Conservation (phyloP, 2,113 vertebrate genomes). For the Dascyllus trimaculatus region DNA sequence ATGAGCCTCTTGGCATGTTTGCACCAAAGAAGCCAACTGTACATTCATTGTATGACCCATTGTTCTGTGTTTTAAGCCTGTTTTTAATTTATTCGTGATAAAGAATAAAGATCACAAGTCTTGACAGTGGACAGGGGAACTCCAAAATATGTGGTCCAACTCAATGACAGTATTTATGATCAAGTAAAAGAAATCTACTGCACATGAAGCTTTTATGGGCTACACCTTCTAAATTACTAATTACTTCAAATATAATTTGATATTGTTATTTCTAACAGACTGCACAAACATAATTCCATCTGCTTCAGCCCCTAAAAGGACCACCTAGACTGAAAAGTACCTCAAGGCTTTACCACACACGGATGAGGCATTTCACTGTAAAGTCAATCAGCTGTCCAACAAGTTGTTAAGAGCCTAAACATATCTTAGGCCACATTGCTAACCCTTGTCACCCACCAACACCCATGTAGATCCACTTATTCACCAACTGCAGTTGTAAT, state of each 20-base stretch:
- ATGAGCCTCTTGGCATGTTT: conserved; percentile 12
- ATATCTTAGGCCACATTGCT: conserved; percentile 59
- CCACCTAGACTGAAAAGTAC: conserved; percentile 25
- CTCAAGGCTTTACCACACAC: conserved; percentile 1
- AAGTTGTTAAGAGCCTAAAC: conserved; percentile 59
- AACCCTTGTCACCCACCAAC: conserved; percentile 62
- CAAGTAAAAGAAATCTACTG: not conserved
- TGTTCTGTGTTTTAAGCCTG: not conserved
- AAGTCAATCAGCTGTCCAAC: conserved; percentile 55
- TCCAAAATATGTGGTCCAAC: conserved; percentile 8
- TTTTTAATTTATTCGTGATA: not conserved
- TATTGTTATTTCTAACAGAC: not conserved
- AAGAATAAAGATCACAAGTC: not conserved
- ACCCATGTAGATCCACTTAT: conserved; percentile 40
- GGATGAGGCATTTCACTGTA: conserved; percentile 24
- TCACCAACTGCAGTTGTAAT: conserved; percentile 49
- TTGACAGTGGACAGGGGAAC: not conserved
- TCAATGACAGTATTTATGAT: not conserved
- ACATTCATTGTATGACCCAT: not conserved
- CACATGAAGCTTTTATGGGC: not conserved
- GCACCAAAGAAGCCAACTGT: not conserved
- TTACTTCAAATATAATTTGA: not conserved
- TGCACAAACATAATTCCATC: not conserved
- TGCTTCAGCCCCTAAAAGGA: not conserved
- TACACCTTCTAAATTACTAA: too few species aligned